Conservation (phyloP, 2,888 invertebrate genomes). For the Prenolepis imparis region DNA sequence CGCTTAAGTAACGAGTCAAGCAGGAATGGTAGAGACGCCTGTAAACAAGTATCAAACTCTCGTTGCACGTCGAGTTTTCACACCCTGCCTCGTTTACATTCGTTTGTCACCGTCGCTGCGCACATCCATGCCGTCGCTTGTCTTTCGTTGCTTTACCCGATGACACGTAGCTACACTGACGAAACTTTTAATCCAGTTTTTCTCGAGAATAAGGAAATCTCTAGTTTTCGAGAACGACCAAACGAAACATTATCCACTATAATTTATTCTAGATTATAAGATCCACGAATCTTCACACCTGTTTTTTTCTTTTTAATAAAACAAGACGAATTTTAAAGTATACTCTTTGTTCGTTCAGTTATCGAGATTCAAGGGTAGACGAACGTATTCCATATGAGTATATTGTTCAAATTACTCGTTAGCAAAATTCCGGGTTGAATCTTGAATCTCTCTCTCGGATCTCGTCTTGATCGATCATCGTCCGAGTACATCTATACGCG, state of each 20-base stretch:
- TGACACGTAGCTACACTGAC: slow-evolving; percentile 31
- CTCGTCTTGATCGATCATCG: slow-evolving; percentile 32
- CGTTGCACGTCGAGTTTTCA: slow-evolving; percentile 73
- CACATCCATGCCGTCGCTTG: slow-evolving; percentile 62
- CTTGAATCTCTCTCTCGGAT: not conserved
- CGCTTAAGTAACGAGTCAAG: slow-evolving; percentile 59
- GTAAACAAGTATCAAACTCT: slow-evolving; percentile 77
- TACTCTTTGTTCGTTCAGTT: not conserved
- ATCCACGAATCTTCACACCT: not conserved
- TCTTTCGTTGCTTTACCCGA: slow-evolving; percentile 60
- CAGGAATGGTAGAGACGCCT: slow-evolving; percentile 69
- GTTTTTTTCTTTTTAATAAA: not conserved
- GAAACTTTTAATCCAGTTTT: slow-evolving; percentile 65
- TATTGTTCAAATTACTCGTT: not conserved
- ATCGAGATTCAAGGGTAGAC: not conserved
- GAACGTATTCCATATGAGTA: not conserved
- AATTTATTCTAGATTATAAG: not conserved
- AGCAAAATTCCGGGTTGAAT: not conserved
- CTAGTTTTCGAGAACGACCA: not conserved
- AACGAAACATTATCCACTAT: not conserved
- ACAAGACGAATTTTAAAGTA: not conserved
- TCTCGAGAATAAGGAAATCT: slow-evolving; percentile 43
- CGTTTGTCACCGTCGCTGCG: slow-evolving; percentile 70
- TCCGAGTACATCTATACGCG: slow-evolving; percentile 13
- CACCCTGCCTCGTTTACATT: slow-evolving; percentile 74